A percentile compares a stretch with the other conserved stretches of the same genome.
Evolutionary conservation across 2,888 invertebrate genomes (phyloP).

Genomic region (Plebejus argus): DNA sequence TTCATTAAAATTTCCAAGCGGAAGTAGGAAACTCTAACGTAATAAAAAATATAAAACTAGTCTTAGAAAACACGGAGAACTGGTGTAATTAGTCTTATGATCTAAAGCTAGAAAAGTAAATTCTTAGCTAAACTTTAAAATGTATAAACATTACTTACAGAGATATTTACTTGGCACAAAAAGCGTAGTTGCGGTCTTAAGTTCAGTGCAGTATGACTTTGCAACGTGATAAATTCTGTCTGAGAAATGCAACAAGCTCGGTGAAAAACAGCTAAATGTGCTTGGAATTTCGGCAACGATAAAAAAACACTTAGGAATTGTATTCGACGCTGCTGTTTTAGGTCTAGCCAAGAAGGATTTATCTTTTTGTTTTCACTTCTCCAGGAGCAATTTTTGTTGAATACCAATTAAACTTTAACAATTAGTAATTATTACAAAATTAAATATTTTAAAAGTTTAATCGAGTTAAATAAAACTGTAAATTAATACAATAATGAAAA

Average conservation of each 20-base stretch:
- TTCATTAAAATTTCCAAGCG: background rate
- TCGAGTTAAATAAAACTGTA: no score
- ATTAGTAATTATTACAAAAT: no score
- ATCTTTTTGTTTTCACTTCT: no score
- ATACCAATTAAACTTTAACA: no score
- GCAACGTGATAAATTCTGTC: background rate
- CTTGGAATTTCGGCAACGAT: background rate
- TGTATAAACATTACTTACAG: constrained; percentile 21
- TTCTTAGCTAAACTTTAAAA: constrained; percentile 26
- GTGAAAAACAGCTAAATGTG: background rate
- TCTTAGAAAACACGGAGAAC: background rate
- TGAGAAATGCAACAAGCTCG: constrained; percentile 10
- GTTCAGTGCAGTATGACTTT: constrained; percentile 14
- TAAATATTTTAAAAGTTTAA: no score
- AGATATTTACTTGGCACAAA: constrained; percentile 28
- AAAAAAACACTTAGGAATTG: background rate
- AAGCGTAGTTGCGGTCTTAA: constrained; percentile 15
- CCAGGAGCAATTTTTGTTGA: no score
- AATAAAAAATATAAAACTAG: background rate
- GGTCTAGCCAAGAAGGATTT: background rate
- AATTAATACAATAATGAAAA: no score
- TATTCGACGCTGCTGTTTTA: background rate
- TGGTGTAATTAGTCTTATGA: constrained; percentile 20
- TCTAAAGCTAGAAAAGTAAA: constrained; percentile 21
- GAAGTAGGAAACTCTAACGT: background rate